phyloP scores from a whole-genome alignment of 2,113 vertebrate species.

The Colius striatus region DNA sequence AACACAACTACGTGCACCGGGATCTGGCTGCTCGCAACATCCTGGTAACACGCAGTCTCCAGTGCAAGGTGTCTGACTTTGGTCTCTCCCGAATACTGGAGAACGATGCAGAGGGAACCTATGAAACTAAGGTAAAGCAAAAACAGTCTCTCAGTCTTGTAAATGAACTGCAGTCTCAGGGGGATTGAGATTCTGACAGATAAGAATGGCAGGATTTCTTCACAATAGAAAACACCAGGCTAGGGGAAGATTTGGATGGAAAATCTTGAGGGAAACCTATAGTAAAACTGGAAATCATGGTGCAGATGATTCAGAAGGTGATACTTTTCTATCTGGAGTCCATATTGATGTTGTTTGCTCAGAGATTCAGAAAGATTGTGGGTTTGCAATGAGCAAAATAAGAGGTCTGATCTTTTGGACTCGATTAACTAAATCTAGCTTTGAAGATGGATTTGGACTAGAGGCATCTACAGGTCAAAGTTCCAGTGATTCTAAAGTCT shows the following conservation, averaged over 20 bases:
- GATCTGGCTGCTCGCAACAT: slow-evolving; percentile 83
- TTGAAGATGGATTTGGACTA: not conserved
- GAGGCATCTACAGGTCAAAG: not conserved
- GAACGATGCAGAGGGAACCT: slow-evolving; percentile 76
- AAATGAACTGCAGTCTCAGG: not conserved
- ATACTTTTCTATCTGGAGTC: not conserved
- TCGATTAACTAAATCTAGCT: not conserved
- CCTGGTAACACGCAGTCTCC: slow-evolving; percentile 75
- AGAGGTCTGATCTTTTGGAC: not conserved
- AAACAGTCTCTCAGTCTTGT: not conserved
- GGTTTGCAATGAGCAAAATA: not conserved
- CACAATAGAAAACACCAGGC: not conserved
- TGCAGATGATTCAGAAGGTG: not conserved
- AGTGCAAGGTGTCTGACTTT: slow-evolving; percentile 84
- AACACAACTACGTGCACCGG: slow-evolving; percentile 79
- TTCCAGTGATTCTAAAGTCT: not conserved
- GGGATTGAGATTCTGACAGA: not conserved
- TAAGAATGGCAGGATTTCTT: not conserved
- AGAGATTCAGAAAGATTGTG: not conserved
- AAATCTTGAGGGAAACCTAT: not conserved
- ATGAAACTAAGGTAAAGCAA: slow-evolving; percentile 79
- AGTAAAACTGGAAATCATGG: not conserved
- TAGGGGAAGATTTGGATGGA: not conserved
- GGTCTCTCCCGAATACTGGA: slow-evolving; percentile 79
- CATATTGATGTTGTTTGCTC: not conserved